Evolutionary conservation across 2,113 vertebrate genomes (phyloP), one percentile per base, ranked within the genome.

Genomic region (Sardina pilchardus): DNA sequence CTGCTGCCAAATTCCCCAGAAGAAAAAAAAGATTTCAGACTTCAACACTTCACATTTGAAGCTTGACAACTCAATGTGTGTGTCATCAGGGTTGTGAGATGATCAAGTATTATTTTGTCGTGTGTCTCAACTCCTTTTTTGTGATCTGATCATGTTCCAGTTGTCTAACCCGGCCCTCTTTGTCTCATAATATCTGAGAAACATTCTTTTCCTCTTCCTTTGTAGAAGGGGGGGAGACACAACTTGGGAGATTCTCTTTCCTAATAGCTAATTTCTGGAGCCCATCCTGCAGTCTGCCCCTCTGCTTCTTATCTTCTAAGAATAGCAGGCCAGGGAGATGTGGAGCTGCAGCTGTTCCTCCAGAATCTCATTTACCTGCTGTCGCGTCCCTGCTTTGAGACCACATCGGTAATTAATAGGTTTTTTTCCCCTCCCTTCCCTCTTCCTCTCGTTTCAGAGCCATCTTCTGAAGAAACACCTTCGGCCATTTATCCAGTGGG

Each of bases 321-420:
- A 93, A 93, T 91, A 89, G 78, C 80, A 81, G 67, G n/a, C 80
- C 78, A 78, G 78, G 90, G 88, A 91, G 82, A 92, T 86, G 86
- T 90, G 86, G 83, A 89, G 86, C 90, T 90, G 87, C 86, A 88
- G 89, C 85, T 91, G 90, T 88, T 90, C 83, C 53, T 89, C 88
- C 90, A 78, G 83, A 84, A 90, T 85, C 83, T 92, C 90, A 92
- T 90, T 92, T 94, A 91, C 91, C 88, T 89, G 88, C 90, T 89
- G 88, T 86, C 63, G 56, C 26, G 26, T 87, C 87, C 89, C 85
- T 84, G 85, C 88, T 90, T 84, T 83, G 86, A 92, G 90, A 89
- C 89, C 84, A 89, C 81, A 87, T 89, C 88, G 88, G 90, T 93
- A 91, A 95, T 94, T 93, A 94, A 94, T 93, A 93, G 90, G 45